Percentiles rank a stretch among this genome's conserved stretches.
These are phyloP conservation scores for Lepidiolamprologus cunningtoni DNA, from an alignment of 2,113 vertebrate species.

Conservation along the genomic window DNA sequence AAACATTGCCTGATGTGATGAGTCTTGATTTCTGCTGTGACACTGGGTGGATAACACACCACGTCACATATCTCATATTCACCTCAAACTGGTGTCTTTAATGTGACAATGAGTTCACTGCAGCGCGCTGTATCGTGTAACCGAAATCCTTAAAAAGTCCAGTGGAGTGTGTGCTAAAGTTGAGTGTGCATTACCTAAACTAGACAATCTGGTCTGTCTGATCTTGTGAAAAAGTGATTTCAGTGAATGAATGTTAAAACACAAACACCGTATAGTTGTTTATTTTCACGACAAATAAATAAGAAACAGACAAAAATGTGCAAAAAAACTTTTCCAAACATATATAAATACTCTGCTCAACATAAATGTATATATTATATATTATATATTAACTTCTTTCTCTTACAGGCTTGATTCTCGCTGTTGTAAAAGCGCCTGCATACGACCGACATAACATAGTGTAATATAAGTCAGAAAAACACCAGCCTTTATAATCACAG, in stretches of 20 bases:
- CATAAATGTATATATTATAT: background rate
- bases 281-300: slow-evolving; percentile 6
- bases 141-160: background rate
- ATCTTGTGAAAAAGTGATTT: background rate
- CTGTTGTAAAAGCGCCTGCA: background rate
- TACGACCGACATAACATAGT: background rate
- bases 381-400: background rate
- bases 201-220: background rate
- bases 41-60: background rate
- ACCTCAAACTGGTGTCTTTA: background rate
- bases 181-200: background rate
- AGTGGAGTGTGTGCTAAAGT: background rate
- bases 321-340: background rate
- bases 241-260: background rate
- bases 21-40: background rate
- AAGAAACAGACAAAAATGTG: background rate
- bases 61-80: background rate
- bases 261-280: background rate
- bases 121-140: background rate
- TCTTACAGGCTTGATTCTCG: background rate
- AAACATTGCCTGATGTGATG: background rate
- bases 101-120: background rate
- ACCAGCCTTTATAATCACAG: background rate
- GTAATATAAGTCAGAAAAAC: background rate
- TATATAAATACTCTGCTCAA: background rate